Evolutionary conservation across 2,797 vertebrate genomes (phyloP).

Genomic region (Chrysolophus pictus): DNA sequence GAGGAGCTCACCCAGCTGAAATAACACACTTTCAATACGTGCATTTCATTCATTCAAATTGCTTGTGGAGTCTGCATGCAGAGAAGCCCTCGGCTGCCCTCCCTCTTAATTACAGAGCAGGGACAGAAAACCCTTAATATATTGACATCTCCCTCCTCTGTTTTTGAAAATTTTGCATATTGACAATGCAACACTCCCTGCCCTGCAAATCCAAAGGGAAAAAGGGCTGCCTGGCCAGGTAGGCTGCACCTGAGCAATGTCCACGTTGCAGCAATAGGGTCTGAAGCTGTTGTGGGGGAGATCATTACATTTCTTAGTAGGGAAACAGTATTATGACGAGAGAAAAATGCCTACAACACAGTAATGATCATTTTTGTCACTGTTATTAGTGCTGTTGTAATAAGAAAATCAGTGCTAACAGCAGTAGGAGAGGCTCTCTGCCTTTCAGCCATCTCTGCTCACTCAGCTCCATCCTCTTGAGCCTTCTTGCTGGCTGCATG

Average conservation of each 20-base stretch:
- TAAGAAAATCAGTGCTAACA: background rate
- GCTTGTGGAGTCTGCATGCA: fast-evolving
- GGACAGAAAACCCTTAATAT: background rate
- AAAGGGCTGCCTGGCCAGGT: background rate
- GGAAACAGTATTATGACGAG: background rate
- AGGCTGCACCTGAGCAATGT: fast-evolving
- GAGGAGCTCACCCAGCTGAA: background rate
- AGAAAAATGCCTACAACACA: background rate
- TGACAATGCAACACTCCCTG: fast-evolving
- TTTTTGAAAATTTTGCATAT: background rate
- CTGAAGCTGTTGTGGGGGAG: fast-evolving
- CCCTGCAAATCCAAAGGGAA: background rate
- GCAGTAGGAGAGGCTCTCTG: background rate
- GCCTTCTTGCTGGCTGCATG: fast-evolving
- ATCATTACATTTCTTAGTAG: fast-evolving
- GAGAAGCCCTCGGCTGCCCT: background rate
- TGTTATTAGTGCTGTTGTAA: background rate
- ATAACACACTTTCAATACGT: background rate
- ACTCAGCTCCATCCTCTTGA: fast-evolving
- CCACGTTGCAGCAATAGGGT: background rate
- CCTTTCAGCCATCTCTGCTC: fast-evolving
- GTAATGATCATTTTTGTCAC: background rate
- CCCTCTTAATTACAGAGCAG: background rate
- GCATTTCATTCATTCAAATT: background rate
- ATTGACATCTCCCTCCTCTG: background rate